Evolutionary conservation across 2,888 invertebrate species (phyloP).

Genomic region (Stenurella melanura): DNA sequence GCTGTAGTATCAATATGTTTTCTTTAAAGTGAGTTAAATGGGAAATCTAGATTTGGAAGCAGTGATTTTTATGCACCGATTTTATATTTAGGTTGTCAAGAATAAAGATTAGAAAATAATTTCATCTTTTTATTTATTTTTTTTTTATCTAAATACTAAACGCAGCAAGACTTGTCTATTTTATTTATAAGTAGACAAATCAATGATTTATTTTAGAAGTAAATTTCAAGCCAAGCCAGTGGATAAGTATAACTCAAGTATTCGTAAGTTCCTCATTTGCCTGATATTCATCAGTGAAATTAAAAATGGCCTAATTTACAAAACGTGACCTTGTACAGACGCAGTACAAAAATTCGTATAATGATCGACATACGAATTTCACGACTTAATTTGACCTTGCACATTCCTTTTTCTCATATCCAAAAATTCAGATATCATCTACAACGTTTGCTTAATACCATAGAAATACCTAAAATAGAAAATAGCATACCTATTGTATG

Average conservation of each 20-base stretch:
- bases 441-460: neutral
- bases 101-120: too few relatives aligned
- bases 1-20: too few relatives aligned
- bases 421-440: neutral
- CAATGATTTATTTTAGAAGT: neutral
- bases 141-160: too few relatives aligned
- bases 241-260: neutral
- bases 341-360: neutral
- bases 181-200: too few relatives aligned
- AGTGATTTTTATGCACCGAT: too few relatives aligned
- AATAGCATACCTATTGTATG: too few relatives aligned
- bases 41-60: too few relatives aligned
- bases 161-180: too few relatives aligned
- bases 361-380: neutral
- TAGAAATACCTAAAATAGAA: neutral
- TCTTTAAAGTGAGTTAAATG: too few relatives aligned
- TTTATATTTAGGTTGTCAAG: too few relatives aligned
- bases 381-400: neutral
- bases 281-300: slow-evolving; percentile 1
- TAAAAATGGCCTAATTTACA: neutral
- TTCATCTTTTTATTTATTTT: too few relatives aligned
- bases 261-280: neutral
- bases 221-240: neutral
- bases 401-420: neutral
- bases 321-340: neutral